Conservation (phyloP, 2,113 vertebrate species). For the Sisor rabdophorus region DNA sequence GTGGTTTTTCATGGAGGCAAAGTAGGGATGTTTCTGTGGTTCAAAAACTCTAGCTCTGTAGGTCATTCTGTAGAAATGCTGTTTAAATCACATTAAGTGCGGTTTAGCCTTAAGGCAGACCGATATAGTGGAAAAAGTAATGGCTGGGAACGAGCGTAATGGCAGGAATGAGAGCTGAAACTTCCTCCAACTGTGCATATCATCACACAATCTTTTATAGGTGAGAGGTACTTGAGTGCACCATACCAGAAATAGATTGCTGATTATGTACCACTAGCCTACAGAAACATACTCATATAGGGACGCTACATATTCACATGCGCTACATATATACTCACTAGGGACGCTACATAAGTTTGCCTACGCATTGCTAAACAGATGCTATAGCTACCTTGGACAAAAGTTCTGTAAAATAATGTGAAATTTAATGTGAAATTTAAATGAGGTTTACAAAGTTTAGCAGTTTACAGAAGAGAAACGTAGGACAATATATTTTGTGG, state of each 20-base stretch:
- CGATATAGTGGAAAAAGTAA: neutral
- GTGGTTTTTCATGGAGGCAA: neutral
- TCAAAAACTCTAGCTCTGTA: neutral
- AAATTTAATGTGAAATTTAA: too few relatives aligned
- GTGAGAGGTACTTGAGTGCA: slow-evolving; percentile 23
- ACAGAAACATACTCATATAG: neutral
- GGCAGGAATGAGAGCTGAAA: slow-evolving; percentile 19
- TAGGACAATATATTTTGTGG: too few relatives aligned
- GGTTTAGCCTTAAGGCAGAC: slow-evolving; percentile 8
- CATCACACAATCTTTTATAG: slow-evolving; percentile 43
- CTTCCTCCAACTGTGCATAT: slow-evolving; percentile 35
- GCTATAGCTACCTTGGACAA: neutral
- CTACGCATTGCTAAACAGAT: neutral
- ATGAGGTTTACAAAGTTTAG: too few relatives aligned
- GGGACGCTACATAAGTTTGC: neutral
- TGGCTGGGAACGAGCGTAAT: neutral
- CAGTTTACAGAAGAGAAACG: neutral
- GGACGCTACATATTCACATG: too few relatives aligned
- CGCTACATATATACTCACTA: too few relatives aligned
- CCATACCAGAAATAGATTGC: slow-evolving; percentile 25
- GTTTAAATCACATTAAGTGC: slow-evolving; percentile 25
- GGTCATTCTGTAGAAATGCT: slow-evolving; percentile 6
- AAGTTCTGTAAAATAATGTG: neutral
- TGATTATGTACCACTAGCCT: slow-evolving; percentile 29
- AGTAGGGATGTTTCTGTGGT: neutral